These are phyloP conservation scores for Candidula unifasciata DNA, from an alignment of 2,888 invertebrate species.

Conservation along the genomic window DNA sequence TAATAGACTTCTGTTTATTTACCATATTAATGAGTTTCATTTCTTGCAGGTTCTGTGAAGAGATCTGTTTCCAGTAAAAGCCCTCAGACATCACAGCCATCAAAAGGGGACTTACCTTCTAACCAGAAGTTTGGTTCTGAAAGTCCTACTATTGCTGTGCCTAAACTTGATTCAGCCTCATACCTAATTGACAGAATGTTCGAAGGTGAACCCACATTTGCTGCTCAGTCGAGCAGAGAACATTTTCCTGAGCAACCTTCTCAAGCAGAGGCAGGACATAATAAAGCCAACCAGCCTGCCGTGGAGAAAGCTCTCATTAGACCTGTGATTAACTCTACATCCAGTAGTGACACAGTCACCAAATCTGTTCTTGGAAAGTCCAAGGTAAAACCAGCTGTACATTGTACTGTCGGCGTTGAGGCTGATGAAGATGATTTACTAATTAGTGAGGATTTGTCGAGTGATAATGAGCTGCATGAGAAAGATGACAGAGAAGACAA, in stretches of 20 bases:
- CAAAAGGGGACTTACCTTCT: constrained; percentile 7
- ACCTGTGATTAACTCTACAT: constrained; percentile 42
- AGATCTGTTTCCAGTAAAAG: constrained; percentile 31
- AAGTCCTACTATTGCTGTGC: constrained; percentile 4
- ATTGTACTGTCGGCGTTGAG: background rate
- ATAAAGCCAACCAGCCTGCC: constrained; percentile 31
- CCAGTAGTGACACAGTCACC: background rate
- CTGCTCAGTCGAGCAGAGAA: constrained; percentile 32
- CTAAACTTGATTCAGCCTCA: constrained; percentile 61
- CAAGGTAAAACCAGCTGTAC: background rate
- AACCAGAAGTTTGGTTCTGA: constrained; percentile 26
- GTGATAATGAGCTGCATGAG: background rate
- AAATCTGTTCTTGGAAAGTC: background rate
- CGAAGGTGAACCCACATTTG: constrained; percentile 53
- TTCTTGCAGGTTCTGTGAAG: constrained; percentile 21
- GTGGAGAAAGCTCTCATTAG: background rate
- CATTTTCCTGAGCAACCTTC: constrained; percentile 63
- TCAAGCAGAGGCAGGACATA: constrained; percentile 62
- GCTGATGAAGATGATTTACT: constrained; percentile 32
- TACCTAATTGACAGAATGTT: constrained; percentile 73
- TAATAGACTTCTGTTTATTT: no score
- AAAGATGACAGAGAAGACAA: constrained; percentile 77
- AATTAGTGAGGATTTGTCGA: constrained; percentile 41
- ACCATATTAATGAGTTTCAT: background rate
- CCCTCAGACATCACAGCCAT: background rate